Conservation (phyloP, 1,140 invertebrate species). For the Panagrolaimus sp. region DNA sequence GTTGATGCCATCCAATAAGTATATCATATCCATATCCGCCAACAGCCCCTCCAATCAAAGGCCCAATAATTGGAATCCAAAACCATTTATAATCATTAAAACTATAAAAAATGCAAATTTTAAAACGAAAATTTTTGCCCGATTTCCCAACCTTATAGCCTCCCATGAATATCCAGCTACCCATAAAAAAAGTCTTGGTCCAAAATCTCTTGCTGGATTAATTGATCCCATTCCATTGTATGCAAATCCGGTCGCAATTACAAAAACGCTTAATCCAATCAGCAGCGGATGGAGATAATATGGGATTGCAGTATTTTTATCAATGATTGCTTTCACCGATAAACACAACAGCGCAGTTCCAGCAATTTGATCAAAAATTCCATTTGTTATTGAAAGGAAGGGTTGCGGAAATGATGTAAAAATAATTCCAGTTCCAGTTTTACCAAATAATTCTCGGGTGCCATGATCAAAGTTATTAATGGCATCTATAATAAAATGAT, state of each 20-base stretch:
- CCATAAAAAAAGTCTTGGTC: slow-evolving; percentile 65
- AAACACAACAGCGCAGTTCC: slow-evolving; percentile 64
- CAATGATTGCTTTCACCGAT: slow-evolving; percentile 64
- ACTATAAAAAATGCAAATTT: neutral
- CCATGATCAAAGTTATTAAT: slow-evolving; percentile 62
- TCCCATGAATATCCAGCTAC: slow-evolving; percentile 64
- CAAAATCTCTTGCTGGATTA: slow-evolving; percentile 68
- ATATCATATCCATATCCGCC: slow-evolving; percentile 47
- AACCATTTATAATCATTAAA: slow-evolving; percentile 62
- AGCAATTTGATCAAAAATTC: slow-evolving; percentile 62
- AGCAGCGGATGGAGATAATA: slow-evolving; percentile 62
- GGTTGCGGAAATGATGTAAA: slow-evolving; percentile 65
- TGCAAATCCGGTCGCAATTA: slow-evolving; percentile 61
- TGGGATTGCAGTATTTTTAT: slow-evolving; percentile 62
- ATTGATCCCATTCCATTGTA: slow-evolving; percentile 65
- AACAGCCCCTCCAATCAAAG: slow-evolving; percentile 64
- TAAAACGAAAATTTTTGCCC: no score
- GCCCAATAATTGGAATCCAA: slow-evolving; percentile 65
- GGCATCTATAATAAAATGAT: slow-evolving; percentile 63
- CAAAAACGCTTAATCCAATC: slow-evolving; percentile 63
- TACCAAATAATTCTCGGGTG: slow-evolving; percentile 50
- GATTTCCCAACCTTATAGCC: slow-evolving; percentile 63
- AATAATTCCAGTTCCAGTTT: slow-evolving; percentile 63
- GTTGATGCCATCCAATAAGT: neutral
- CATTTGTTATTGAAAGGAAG: slow-evolving; percentile 60